Percentiles rank a stretch among this genome's conserved stretches.
Conservation (phyloP, 2,113 vertebrate species). For the Vimba vimba region DNA sequence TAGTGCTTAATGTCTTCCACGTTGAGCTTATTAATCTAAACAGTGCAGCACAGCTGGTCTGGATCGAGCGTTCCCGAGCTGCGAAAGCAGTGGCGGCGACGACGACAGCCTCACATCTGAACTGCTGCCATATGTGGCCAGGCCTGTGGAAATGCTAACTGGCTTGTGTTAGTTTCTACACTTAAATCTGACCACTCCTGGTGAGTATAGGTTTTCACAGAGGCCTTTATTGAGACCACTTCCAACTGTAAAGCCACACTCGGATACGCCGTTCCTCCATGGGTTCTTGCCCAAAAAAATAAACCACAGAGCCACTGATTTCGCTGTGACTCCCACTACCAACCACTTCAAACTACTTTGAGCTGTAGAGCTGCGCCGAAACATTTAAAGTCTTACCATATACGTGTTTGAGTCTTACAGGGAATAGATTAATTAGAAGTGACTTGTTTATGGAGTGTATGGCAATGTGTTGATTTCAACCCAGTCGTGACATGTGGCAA, state of each 20-base stretch:
- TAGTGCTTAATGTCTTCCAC: constrained; percentile 45
- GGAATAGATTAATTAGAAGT: constrained; percentile 49
- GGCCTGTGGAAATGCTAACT: constrained; percentile 39
- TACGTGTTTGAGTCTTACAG: constrained; percentile 36
- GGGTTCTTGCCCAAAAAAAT: constrained; percentile 17
- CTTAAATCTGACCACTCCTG: constrained; percentile 48
- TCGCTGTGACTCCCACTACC: constrained; percentile 29
- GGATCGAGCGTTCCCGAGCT: constrained; percentile 8
- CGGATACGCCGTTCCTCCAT: not conserved
- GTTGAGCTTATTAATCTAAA: constrained; percentile 55
- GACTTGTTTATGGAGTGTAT: constrained; percentile 62
- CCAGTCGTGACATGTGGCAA: constrained; percentile 54
- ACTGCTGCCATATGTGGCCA: constrained; percentile 44
- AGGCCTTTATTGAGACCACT: constrained; percentile 22
- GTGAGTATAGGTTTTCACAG: constrained; percentile 45
- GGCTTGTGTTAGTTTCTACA: constrained; percentile 54
- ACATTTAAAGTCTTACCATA: constrained; percentile 48
- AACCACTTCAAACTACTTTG: not conserved
- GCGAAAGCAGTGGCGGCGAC: constrained; percentile 6
- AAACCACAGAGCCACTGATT: constrained; percentile 41
- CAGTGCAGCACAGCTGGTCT: constrained; percentile 53
- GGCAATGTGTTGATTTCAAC: constrained; percentile 55
- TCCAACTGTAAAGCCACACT: constrained; percentile 47
- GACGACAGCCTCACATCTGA: constrained; percentile 7
- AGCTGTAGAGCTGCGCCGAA: constrained; percentile 29